Evolutionary conservation across 1,140 invertebrate species (phyloP).

Genomic region (Bombus ignitus): DNA sequence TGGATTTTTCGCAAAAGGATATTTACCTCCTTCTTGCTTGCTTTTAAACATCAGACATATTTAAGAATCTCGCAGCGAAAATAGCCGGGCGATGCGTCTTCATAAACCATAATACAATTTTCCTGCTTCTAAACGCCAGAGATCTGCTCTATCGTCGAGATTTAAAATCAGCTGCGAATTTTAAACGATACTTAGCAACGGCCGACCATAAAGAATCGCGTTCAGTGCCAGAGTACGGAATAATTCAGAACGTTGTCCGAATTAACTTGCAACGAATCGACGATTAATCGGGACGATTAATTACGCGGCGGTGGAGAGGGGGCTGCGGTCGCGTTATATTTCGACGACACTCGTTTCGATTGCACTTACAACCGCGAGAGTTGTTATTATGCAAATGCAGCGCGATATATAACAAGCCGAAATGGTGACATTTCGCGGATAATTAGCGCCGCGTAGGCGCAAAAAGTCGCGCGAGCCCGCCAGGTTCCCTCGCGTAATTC

Average conservation of each 20-base stretch:
- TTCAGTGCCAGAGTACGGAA: neutral
- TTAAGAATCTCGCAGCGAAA: no score
- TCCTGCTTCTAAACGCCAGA: no score
- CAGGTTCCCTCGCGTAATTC: conserved; percentile 27
- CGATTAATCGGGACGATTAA: conserved; percentile 43
- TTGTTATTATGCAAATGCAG: conserved; percentile 46
- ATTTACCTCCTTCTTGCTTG: no score
- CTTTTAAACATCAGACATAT: no score
- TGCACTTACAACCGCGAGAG: conserved; percentile 25
- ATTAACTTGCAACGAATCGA: conserved; percentile 12
- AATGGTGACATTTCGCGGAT: conserved; percentile 37
- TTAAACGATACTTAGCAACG: no score
- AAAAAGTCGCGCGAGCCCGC: conserved; percentile 18
- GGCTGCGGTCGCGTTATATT: conserved; percentile 1
- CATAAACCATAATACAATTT: no score
- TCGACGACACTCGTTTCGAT: conserved; percentile 48
- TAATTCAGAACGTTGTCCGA: neutral
- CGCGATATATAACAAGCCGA: conserved; percentile 13
- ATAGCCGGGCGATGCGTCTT: no score
- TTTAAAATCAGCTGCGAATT: no score
- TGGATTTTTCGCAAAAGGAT: no score
- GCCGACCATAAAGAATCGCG: no score
- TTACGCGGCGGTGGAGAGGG: neutral
- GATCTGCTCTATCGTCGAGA: no score
- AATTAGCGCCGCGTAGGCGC: conserved; percentile 28